Percentiles rank a stretch among this genome's conserved stretches.
Conservation (phyloP, 2,113 vertebrate genomes). For the Mesembrinibis cayennensis region DNA sequence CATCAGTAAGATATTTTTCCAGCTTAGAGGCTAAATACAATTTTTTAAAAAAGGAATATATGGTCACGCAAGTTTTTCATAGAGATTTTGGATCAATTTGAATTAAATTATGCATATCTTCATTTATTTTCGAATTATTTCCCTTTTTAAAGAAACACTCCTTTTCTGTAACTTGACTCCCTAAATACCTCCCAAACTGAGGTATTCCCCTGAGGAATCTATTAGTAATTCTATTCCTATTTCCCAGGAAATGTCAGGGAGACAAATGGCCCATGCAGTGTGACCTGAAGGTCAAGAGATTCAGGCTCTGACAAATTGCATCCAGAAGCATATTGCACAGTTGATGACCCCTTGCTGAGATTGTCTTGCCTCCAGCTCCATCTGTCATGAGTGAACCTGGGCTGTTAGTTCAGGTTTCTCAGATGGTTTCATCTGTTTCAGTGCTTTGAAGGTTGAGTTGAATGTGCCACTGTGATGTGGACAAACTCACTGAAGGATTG, state of each 20-base stretch:
- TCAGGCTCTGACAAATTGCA: neutral
- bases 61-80: neutral
- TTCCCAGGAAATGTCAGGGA: conserved; percentile 26
- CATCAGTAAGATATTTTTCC: neutral
- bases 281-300: conserved; percentile 15
- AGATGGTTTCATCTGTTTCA: neutral
- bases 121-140: conserved; percentile 18
- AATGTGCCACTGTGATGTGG: neutral
- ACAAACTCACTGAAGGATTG: neutral
- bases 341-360: neutral
- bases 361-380: neutral
- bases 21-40: neutral
- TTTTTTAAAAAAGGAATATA: neutral
- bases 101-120: neutral
- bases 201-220: neutral
- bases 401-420: neutral
- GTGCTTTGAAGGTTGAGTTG: neutral
- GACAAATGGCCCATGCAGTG: conserved; percentile 3
- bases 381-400: neutral
- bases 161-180: neutral
- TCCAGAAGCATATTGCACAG: neutral
- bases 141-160: neutral
- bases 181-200: neutral
- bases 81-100: neutral
- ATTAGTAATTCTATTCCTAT: conserved; percentile 8